A percentile compares a stretch with the other conserved stretches of the same genome.
phyloP scores from a whole-genome alignment of 2,888 invertebrate genomes.

The Adelphocoris suturalis region DNA sequence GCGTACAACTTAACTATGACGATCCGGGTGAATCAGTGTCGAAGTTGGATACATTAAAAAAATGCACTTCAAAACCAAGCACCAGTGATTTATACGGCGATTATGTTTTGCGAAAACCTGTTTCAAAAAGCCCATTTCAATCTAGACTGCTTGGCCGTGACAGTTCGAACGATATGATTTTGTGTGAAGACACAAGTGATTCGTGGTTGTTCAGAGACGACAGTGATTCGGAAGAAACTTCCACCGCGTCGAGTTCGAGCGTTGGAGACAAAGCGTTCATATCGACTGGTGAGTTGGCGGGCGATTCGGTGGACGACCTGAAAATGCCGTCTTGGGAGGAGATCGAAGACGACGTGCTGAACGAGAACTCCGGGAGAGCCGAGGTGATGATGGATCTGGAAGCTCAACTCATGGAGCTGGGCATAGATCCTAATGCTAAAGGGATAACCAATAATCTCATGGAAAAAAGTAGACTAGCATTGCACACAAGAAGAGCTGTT shows the following conservation, averaged over 20 bases:
- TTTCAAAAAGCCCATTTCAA: background rate
- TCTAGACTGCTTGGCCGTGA: background rate
- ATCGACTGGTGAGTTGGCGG: background rate
- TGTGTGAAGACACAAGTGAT: background rate
- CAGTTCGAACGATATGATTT: background rate
- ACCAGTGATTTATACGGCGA: background rate
- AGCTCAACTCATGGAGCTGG: background rate
- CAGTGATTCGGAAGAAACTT: background rate
- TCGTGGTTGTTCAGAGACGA: background rate
- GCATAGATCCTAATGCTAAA: background rate
- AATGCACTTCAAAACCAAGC: background rate
- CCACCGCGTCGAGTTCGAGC: background rate
- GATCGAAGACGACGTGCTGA: background rate
- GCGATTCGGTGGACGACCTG: background rate
- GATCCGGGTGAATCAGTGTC: background rate
- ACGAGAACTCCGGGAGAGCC: background rate
- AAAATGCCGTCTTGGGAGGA: constrained; percentile 3
- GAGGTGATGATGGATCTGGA: background rate
- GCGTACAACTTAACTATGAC: background rate
- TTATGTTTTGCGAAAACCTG: background rate
- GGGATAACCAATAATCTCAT: background rate
- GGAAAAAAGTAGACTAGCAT: background rate
- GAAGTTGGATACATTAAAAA: background rate
- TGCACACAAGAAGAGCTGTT: background rate
- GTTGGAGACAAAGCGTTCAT: background rate